These are phyloP conservation scores for Riptortus pedestris DNA, from an alignment of 1,140 invertebrate genomes.

Conservation along the genomic window DNA sequence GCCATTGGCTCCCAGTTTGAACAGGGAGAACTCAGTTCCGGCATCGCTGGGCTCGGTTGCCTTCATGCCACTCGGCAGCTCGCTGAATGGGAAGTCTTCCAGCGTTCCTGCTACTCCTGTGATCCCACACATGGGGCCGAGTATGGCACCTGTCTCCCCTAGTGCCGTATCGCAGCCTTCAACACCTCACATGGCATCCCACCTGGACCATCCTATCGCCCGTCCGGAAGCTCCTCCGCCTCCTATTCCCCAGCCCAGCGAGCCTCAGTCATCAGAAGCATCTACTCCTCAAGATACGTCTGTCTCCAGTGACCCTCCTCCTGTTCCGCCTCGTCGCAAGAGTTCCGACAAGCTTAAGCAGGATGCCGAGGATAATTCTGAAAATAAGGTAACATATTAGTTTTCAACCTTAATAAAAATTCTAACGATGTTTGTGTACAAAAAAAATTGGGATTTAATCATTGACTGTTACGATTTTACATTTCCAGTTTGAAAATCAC, in stretches of 20 bases:
- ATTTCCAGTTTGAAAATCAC: neutral
- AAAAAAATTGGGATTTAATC: neutral
- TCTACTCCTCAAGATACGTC: slow-evolving; percentile 9
- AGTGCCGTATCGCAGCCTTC: no score
- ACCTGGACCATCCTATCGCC: slow-evolving; percentile 29
- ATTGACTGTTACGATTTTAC: neutral
- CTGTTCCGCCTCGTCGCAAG: slow-evolving; percentile 46
- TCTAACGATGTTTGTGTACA: neutral
- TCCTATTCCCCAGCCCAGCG: slow-evolving; percentile 33
- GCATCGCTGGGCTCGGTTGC: no score
- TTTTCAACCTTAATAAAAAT: neutral
- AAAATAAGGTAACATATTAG: slow-evolving; percentile 11
- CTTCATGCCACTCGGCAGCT: no score
- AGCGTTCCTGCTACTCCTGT: no score
- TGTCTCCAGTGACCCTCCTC: slow-evolving; percentile 36
- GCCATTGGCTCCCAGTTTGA: neutral
- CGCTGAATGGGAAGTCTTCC: no score
- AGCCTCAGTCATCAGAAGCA: neutral
- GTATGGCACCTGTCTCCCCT: no score
- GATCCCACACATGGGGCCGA: no score
- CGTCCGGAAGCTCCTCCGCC: slow-evolving; percentile 32
- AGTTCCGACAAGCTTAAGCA: slow-evolving; percentile 39
- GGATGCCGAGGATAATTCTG: neutral
- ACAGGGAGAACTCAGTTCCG: no score
- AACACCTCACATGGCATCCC: slow-evolving; percentile 34